phyloP scores from a whole-genome alignment of 35 echinoderm and acorn worm species.

The Ptychodera flava region DNA sequence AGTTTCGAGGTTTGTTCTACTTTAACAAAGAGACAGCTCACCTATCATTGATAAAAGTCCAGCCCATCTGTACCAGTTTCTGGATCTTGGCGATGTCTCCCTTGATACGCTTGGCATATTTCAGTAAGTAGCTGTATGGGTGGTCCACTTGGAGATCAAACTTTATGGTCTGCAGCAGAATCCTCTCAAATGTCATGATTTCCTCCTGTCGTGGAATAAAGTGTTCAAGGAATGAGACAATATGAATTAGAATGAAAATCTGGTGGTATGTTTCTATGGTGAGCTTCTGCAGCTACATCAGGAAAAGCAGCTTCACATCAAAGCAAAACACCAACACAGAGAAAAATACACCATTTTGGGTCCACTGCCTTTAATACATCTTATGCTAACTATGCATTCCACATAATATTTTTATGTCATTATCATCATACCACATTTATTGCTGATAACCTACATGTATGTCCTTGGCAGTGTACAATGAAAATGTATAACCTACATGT shows the following conservation, averaged over 20 bases:
- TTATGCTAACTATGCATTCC: no score
- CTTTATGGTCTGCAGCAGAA: slow-evolving; percentile 92
- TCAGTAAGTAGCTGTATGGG: slow-evolving; percentile 92
- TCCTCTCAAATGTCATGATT: slow-evolving; percentile 98
- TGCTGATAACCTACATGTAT: neutral
- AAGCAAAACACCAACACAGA: no score
- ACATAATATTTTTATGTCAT: no score
- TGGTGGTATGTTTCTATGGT: no score
- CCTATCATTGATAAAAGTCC: slow-evolving; percentile 99
- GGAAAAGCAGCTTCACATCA: no score
- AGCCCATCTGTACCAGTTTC: slow-evolving; percentile 98
- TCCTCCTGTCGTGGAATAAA: slow-evolving; percentile 97
- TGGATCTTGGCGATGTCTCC: slow-evolving; percentile 99
- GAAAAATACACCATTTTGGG: slow-evolving; percentile 6
- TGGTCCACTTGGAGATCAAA: slow-evolving; percentile 98
- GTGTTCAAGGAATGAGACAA: no score
- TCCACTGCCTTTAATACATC: no score
- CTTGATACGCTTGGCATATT: slow-evolving; percentile 97
- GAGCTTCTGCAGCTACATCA: no score
- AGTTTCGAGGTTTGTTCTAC: no score
- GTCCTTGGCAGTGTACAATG: neutral
- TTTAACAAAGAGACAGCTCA: no score
- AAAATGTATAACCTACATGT: neutral
- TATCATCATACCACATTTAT: no score
- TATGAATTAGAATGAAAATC: no score